phyloP scores from a whole-genome alignment of 2,113 vertebrate species.

The Tringa solitaria region DNA sequence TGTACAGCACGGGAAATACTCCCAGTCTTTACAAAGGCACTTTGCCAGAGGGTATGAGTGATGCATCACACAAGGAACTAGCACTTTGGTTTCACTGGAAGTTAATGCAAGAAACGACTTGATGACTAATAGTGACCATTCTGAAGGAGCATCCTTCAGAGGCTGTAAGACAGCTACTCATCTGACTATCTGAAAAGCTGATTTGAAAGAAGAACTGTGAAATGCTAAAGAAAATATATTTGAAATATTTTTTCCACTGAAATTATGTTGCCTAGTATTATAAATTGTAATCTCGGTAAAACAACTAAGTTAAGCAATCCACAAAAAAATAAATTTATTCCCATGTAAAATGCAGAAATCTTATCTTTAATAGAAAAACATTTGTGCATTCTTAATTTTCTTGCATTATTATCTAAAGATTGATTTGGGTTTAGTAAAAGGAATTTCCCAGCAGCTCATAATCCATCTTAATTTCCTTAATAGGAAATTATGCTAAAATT shows the following conservation, averaged over 20 bases:
- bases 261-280: neutral
- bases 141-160: neutral
- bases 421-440: neutral
- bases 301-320: neutral
- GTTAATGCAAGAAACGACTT: neutral
- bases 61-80: neutral
- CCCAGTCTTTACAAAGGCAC: neutral
- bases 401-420: neutral
- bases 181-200: neutral
- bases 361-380: neutral
- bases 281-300: neutral
- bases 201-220: neutral
- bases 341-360: neutral
- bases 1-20: neutral
- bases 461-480: neutral
- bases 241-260: neutral
- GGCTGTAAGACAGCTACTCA: neutral
- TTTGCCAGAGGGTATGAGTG: neutral
- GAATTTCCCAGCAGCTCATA: neutral
- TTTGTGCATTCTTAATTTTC: neutral
- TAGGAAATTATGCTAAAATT: neutral
- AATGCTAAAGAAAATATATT: neutral
- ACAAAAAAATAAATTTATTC: neutral
- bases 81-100: neutral
- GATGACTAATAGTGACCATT: neutral